Conservation (phyloP, 1,140 invertebrate genomes). For the Drosophila sp. region DNA sequence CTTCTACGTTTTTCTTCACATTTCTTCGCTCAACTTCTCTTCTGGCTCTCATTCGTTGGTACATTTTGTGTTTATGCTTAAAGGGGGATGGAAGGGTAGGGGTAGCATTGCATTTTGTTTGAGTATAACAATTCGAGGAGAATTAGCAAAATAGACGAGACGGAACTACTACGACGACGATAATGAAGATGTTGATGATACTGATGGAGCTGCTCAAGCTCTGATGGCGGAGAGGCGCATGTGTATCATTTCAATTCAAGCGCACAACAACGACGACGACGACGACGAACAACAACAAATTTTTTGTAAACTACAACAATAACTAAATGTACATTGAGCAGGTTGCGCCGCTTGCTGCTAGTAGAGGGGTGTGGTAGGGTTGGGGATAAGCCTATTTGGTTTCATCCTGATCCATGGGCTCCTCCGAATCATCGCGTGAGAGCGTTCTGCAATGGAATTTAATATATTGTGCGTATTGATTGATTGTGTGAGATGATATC, state of each 20-base stretch:
- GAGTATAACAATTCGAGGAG: slow-evolving; percentile 11
- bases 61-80: slow-evolving; percentile 1
- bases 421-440: slow-evolving; percentile 89
- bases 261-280: slow-evolving; percentile 10
- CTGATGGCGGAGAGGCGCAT: background rate
- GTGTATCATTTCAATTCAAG: slow-evolving; percentile 1
- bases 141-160: slow-evolving; percentile 31
- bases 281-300: slow-evolving; percentile 57
- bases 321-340: slow-evolving; percentile 74
- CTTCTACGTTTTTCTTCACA: slow-evolving; percentile 32
- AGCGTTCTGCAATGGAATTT: slow-evolving; percentile 82
- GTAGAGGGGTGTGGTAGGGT: background rate
- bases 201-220: background rate
- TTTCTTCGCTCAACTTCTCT: slow-evolving; percentile 1
- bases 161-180: slow-evolving; percentile 41
- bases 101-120: slow-evolving; percentile 2
- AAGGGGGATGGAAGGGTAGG: background rate
- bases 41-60: slow-evolving; percentile 23
- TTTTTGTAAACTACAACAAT: slow-evolving; percentile 58
- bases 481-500: no score
- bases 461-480: no score
- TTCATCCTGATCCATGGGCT: slow-evolving; percentile 92
- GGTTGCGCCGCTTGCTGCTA: slow-evolving; percentile 23
- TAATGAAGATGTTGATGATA: background rate
- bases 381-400: slow-evolving; percentile 64